Evolutionary conservation across 2,797 vertebrate genomes (phyloP).

Genomic region (Octomys mimax): DNA sequence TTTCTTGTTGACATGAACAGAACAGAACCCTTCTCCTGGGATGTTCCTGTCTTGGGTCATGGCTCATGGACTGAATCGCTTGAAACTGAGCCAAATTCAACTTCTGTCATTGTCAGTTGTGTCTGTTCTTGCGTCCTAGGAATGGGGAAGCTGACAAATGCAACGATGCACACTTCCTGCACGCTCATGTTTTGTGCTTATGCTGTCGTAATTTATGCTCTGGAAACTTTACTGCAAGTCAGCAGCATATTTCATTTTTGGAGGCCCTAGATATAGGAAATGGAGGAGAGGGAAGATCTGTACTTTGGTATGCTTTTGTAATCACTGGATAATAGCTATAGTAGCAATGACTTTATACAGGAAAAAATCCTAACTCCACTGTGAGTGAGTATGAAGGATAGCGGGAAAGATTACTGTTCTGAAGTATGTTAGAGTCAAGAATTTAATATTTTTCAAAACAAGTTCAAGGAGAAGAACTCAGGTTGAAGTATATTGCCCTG

Average conservation of each 20-base stretch:
- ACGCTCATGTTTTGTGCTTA: not conserved
- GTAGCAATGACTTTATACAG: not conserved
- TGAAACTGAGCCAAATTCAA: not conserved
- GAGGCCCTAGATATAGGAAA: not conserved
- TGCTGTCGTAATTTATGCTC: not conserved
- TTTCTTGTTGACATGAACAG: not conserved
- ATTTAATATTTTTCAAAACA: not conserved
- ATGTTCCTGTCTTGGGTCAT: not conserved
- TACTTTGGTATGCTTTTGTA: not conserved
- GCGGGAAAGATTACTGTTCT: not conserved
- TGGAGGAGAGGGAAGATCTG: not conserved
- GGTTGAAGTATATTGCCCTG: not conserved
- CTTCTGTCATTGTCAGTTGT: not conserved
- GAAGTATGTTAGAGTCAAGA: not conserved
- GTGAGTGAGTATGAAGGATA: not conserved
- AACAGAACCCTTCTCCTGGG: not conserved
- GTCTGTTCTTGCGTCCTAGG: not conserved
- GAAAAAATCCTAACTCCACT: not conserved
- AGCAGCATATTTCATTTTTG: not conserved
- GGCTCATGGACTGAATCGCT: not conserved
- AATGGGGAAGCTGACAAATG: not conserved
- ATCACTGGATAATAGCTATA: not conserved
- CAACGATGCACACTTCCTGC: fast-evolving
- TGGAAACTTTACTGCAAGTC: not conserved
- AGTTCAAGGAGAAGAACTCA: not conserved